phyloP scores from a whole-genome alignment of 2,888 invertebrate genomes.

The Stenchaetothrips biformis region DNA sequence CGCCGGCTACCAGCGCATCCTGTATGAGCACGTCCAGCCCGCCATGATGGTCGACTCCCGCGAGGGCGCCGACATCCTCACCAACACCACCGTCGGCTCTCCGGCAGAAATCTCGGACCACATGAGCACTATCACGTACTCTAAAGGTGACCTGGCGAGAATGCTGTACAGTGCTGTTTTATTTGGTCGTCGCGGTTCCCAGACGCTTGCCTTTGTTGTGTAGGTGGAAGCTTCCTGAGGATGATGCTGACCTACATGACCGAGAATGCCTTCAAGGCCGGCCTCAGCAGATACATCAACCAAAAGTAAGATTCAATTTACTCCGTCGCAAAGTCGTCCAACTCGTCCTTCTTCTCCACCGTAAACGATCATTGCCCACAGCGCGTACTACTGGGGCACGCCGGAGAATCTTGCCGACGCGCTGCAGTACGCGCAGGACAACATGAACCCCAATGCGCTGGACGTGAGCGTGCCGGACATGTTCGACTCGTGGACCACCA shows the following conservation, averaged over 20 bases:
- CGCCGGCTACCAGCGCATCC: neutral
- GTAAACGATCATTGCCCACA: neutral
- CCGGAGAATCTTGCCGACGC: neutral
- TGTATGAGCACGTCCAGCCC: slow-evolving; percentile 5
- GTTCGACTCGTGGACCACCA: slow-evolving; percentile 41
- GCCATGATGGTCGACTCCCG: slow-evolving; percentile 1
- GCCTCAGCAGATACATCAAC: neutral
- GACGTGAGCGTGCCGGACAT: slow-evolving; percentile 18
- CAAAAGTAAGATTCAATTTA: neutral
- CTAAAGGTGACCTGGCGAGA: neutral
- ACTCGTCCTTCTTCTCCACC: neutral
- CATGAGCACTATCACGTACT: slow-evolving; percentile 5
- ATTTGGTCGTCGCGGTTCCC: too few species aligned
- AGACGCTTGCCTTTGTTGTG: neutral
- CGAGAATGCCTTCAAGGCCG: neutral
- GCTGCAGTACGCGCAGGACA: neutral
- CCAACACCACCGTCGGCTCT: neutral
- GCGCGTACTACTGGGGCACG: neutral
- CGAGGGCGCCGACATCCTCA: neutral
- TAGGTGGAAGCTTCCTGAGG: slow-evolving; percentile 2
- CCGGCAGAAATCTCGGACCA: neutral
- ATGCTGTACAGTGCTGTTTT: too few species aligned
- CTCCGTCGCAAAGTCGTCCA: neutral
- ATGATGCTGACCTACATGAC: neutral
- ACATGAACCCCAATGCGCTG: neutral